A percentile compares a stretch with the other conserved stretches of the same genome.
These are phyloP conservation scores for Steinernema carpocapsae DNA, from an alignment of 2,888 invertebrate species.

Conservation along the genomic window DNA sequence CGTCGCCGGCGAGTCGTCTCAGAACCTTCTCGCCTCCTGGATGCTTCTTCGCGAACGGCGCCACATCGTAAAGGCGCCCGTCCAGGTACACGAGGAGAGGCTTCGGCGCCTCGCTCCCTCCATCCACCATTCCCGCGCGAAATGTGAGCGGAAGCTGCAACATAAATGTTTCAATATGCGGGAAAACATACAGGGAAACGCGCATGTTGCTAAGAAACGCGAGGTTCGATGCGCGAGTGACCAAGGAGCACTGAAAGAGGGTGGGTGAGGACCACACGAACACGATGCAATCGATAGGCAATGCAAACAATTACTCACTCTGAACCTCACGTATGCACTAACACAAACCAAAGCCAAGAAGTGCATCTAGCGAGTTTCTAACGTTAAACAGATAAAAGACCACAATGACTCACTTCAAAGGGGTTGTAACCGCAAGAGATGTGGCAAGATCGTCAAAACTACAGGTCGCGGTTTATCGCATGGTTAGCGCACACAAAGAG, in stretches of 20 bases:
- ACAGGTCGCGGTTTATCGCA: background rate
- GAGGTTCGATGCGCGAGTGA: background rate
- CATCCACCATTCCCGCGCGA: constrained; percentile 13
- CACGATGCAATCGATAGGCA: background rate
- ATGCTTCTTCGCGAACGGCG: constrained; percentile 61
- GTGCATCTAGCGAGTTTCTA: no score
- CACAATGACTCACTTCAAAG: no score
- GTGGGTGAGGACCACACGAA: background rate
- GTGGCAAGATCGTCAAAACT: background rate
- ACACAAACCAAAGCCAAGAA: background rate
- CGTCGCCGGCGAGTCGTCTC: constrained; percentile 58
- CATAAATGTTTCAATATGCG: background rate
- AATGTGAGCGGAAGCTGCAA: background rate
- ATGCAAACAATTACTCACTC: background rate
- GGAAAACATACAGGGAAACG: background rate
- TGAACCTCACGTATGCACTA: background rate
- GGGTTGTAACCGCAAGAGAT: background rate
- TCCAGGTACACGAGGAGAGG: constrained; percentile 58
- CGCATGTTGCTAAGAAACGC: constrained; percentile 18
- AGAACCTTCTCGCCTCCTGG: constrained; percentile 67
- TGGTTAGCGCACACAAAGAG: background rate
- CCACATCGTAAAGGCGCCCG: constrained; percentile 61
- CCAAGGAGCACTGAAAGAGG: background rate
- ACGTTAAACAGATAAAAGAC: no score
- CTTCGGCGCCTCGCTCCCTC: constrained; percentile 45